phyloP scores from a whole-genome alignment of 2,797 vertebrate genomes.

The Erpetoichthys calabaricus region DNA sequence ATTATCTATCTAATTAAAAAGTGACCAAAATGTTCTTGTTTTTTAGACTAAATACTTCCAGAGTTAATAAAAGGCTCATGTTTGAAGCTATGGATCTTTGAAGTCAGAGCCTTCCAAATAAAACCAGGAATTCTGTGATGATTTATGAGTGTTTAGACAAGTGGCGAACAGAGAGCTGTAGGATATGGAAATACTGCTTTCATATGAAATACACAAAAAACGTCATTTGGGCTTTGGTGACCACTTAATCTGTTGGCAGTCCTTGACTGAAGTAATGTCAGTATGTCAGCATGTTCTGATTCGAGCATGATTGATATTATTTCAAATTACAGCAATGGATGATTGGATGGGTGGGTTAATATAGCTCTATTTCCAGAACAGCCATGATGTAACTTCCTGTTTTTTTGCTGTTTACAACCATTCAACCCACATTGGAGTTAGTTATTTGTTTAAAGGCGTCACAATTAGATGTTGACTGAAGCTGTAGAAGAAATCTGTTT shows the following conservation, averaged over 20 bases:
- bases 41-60: conserved; percentile 16
- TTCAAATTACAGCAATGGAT: no score
- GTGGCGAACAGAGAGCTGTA: conserved; percentile 56
- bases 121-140: conserved; percentile 54
- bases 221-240: conserved; percentile 37
- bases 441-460: no score
- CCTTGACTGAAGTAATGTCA: conserved; percentile 15
- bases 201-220: conserved; percentile 40
- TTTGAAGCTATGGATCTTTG: conserved; percentile 39
- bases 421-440: no score
- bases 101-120: conserved; percentile 42
- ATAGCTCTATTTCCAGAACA: no score
- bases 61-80: conserved; percentile 40
- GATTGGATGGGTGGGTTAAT: no score
- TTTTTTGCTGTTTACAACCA: no score
- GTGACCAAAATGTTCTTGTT: background rate
- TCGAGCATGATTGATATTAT: no score
- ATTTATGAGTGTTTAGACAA: conserved; percentile 83
- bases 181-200: conserved; percentile 46
- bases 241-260: conserved; percentile 46
- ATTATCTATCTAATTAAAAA: no score
- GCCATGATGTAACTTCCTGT: no score
- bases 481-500: no score
- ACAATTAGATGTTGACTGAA: no score
- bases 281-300: background rate